Base-by-base conservation (phyloP, 1,140 invertebrate genomes). In the Sycophila sp. region DNA sequence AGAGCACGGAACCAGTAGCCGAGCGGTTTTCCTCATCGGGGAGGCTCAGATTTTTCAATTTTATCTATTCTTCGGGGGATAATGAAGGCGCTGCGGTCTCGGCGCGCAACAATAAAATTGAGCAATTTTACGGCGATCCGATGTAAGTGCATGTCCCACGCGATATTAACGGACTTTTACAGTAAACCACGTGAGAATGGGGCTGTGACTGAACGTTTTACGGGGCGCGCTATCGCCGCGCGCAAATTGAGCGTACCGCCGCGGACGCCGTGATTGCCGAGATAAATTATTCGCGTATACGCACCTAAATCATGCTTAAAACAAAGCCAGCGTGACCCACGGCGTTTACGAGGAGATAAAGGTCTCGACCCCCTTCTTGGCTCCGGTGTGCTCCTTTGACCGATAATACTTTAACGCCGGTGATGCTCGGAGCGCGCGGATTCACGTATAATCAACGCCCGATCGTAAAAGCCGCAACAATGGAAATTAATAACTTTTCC, bases 101-200 rank as follows among this genome's bases (percentile, higher is more conserved):
- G n/a, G 47, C 34, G 36, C 38, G 26, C 15, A 65, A 65, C 62
- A 65, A 65, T 53, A 53, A 65, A 65, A 65, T 55, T 65, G 62
- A 65, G 47, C 22, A 65, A 65, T 64, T 47, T 65, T 19, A 40
- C 24, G 22, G 36, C 7, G 17, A 64, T 65, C 24, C 47, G 34
- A 22, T 34, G 32, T 32, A 17, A 38, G 62, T 28, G 34, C 62
- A 38, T 38, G 62, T 53, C 60, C 11, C 60, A 64, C 45, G 45
- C 42, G 32, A 36, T 64, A 64, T 64, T 64, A 49, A 64, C 60
- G 60, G 60, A 22, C 11, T 22, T 64, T 64, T 64, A 62, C 40
- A 11, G 40, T 45, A 30, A 47, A 30, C 40, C 28, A 62, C 59
- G n/a, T 62, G 59, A 62, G 59, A 62, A 62, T 19, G 40, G 42